Evolutionary conservation across 2,113 vertebrate species (phyloP), one percentile per base, ranked within the genome.

Genomic region (Turnix velox): DNA sequence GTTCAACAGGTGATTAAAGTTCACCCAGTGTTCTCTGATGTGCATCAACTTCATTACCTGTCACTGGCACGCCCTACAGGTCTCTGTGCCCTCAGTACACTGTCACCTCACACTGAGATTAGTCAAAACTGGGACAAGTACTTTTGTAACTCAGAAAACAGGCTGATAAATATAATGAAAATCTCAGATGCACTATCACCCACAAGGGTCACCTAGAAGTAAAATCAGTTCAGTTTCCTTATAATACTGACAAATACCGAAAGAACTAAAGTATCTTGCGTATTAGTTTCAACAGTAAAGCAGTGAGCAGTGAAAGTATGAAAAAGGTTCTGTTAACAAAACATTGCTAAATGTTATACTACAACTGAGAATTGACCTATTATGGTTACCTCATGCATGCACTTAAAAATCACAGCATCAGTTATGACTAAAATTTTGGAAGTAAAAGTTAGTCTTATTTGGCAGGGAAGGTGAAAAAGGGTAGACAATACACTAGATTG

Each of bases 11-110:
- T 61, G 19, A 15, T 68, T 89, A 83, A 69, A 91, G 78, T 69
- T 68, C 18, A 10, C 33, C 52, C 40, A 0, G 0, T 79, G 83
- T 85, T 69, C 67, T 72, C 37, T 39, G 54, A 49, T 0, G 0
- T 46, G 12, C 1, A 0, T 1, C 45, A 58, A 31, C 28, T 79
- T 76, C 30, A 4, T n/a, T n/a, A 61, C 7, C 23, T 83, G 90
- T 46, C 49, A 8, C 54, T 6, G 25, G n/a, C 12, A 8, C 11
- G 3, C 40, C 24, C 46, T 78, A 61, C 65, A 61, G 28, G 52
- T 33, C 48, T 55, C 52, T 57, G 48, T 1, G 6, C 2, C 4
- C 28, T 51, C 24, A 52, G 65, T 45, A 62, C 14, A 7, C 69
- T 72, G 40, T 39, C 52, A 58, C 24, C 58, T 45, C 67, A 37